Base-by-base conservation (phyloP, 2,113 vertebrate genomes). In the Mobula birostris region DNA sequence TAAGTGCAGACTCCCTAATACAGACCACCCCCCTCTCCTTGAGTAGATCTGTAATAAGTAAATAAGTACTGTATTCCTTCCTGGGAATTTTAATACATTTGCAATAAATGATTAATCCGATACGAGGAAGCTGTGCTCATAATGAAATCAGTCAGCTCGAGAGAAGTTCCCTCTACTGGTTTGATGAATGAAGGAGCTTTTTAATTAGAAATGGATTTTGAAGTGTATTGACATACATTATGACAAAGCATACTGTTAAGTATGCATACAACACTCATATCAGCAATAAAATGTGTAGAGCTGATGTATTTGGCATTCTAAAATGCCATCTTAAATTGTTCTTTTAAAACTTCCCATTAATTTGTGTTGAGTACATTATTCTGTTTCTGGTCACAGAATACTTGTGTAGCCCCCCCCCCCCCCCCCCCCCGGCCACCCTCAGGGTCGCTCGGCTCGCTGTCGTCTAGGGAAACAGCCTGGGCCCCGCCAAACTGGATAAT, bases 151-250 rank as follows among this genome's bases (percentile, higher is more conserved):
- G 91, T 93, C 74, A 93, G 70, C 68, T 74, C 12, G 91, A 40
- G 72, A 56, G 48, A 74, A 56, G 68, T 24, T 72, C 32, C 40
- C 91, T 24, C 40, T 27, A 56, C 68, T 56, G 68, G 68, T 76
- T 93, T 93, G 56, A 87, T 87, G 68, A 93, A 76, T 93, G 36
- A 74, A 27, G 70, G 68, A 74, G 70, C 91, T 74, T 48, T 93
- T 93, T 93, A 93, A 93, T 93, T 93, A 93, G 91, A 93, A 93
- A 24, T 93, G 91, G 91, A 93, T 93, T 93, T 93, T 93, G 70
- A 93, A 93, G 68, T 36, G 36, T 76, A 48, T 76, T 74, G 70
- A 74, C 40, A 74, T 56, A 12, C 66, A 27, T 76, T 93, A 14
- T 93, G 91, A 93, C 24, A 56, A 76, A 74, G 15, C 56, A 27